phyloP scores from a whole-genome alignment of 1,140 invertebrate species.

The Drosophila aff. region DNA sequence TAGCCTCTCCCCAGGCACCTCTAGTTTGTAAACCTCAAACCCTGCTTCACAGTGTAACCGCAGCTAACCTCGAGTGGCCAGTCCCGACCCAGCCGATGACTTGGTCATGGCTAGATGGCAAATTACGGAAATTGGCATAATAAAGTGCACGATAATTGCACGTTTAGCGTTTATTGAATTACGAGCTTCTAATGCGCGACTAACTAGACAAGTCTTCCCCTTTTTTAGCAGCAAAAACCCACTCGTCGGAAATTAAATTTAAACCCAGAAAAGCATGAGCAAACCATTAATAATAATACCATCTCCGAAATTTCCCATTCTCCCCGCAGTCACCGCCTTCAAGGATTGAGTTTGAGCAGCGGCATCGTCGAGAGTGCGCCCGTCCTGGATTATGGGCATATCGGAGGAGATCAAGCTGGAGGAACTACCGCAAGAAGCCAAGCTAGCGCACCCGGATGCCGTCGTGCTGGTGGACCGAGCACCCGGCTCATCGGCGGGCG shows the following conservation, averaged over 20 bases:
- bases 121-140: constrained; percentile 82
- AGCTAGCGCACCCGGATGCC: constrained; percentile 82
- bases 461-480: constrained; percentile 69
- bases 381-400: constrained; percentile 86
- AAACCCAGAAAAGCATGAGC: neutral
- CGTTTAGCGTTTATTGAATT: constrained; percentile 83
- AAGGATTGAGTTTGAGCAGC: constrained; percentile 8
- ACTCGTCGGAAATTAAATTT: neutral
- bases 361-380: constrained; percentile 17
- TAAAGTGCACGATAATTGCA: constrained; percentile 84
- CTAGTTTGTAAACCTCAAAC: neutral
- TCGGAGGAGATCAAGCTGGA: constrained; percentile 87
- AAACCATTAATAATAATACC: neutral
- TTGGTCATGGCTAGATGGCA: constrained; percentile 70
- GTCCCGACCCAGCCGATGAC: constrained; percentile 38
- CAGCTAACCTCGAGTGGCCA: constrained; percentile 61
- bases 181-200: constrained; percentile 78
- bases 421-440: constrained; percentile 87
- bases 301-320: neutral
- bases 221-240: neutral
- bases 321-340: constrained; percentile 5
- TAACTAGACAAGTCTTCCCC: constrained; percentile 34
- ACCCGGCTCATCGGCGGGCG: constrained; percentile 53
- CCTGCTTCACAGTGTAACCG: constrained; percentile 56
- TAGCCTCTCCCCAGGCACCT: neutral